Evolutionary conservation across 1,140 invertebrate species (phyloP).

Genomic region (Cydia strobilella): DNA sequence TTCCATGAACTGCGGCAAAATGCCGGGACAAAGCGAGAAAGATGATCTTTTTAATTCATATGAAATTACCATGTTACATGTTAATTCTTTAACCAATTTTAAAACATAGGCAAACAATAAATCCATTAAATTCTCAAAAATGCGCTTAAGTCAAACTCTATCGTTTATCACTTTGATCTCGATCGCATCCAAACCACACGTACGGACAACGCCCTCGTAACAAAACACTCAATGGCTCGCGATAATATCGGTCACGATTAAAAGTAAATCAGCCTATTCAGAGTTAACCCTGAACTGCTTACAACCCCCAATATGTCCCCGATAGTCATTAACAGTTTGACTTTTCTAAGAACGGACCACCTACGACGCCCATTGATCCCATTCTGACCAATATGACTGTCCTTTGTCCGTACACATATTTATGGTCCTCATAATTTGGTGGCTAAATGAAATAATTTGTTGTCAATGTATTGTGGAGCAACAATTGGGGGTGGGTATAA

Average conservation of each 20-base stretch:
- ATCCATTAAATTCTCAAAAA: too few species aligned
- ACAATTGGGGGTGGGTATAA: constrained; percentile 14
- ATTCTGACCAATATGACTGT: constrained; percentile 49
- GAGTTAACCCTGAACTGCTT: constrained; percentile 50
- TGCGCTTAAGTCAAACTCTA: constrained; percentile 5
- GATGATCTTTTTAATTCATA: too few species aligned
- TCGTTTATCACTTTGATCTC: constrained; percentile 20
- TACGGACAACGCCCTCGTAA: constrained; percentile 49
- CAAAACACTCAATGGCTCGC: constrained; percentile 57
- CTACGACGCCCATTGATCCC: constrained; percentile 56
- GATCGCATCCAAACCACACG: constrained; percentile 34
- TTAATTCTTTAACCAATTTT: background rate
- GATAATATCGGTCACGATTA: constrained; percentile 70
- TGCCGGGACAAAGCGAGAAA: too few species aligned
- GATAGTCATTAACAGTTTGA: constrained; percentile 54
- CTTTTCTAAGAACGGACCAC: constrained; percentile 65
- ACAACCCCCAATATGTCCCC: constrained; percentile 52
- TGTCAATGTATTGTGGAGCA: constrained; percentile 21
- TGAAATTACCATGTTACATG: too few species aligned
- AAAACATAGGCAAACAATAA: background rate
- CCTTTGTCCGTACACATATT: constrained; percentile 48
- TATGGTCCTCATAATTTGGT: constrained; percentile 51
- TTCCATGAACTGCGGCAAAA: too few species aligned
- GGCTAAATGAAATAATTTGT: constrained; percentile 51
- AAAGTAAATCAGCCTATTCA: constrained; percentile 66